A percentile compares a stretch with the other conserved stretches of the same genome.
These are phyloP conservation scores for Microctenopoma lineatum DNA, from an alignment of 2,797 vertebrate species.

Conservation along the genomic window DNA sequence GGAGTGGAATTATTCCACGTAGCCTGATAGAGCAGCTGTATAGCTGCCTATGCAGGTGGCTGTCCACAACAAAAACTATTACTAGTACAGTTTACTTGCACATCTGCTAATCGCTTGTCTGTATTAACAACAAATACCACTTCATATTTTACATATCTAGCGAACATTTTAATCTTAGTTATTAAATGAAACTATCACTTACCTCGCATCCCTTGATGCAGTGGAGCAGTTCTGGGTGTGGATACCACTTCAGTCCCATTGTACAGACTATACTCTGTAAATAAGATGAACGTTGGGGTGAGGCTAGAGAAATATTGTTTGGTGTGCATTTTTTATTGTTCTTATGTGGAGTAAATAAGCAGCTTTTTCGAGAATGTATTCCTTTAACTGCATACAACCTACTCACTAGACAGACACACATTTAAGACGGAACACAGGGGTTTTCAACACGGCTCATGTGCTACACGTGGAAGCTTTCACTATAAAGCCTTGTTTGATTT, in stretches of 20 bases:
- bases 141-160: neutral
- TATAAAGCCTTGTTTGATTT: constrained; percentile 44
- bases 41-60: too few relatives aligned
- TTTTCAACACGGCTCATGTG: constrained; percentile 28
- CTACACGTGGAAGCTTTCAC: constrained; percentile 30
- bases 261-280: constrained; percentile 93
- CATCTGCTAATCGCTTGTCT: too few relatives aligned
- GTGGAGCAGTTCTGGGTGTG: constrained; percentile 91
- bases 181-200: constrained; percentile 57
- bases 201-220: constrained; percentile 99
- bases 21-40: too few relatives aligned
- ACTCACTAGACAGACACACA: neutral
- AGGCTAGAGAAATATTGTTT: constrained; percentile 18
- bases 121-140: neutral
- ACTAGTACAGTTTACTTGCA: too few relatives aligned
- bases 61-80: too few relatives aligned
- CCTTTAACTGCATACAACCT: constrained; percentile 8
- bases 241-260: constrained; percentile 95
- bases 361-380: constrained; percentile 7
- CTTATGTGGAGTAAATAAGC: neutral
- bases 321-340: neutral
- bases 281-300: constrained; percentile 32
- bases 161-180: constrained; percentile 1
- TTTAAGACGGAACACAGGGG: neutral
- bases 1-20: constrained; percentile 32